Evolutionary conservation across 2,888 invertebrate species (phyloP), one percentile per base, ranked within the genome.

Genomic region (Euzophera pinguis): DNA sequence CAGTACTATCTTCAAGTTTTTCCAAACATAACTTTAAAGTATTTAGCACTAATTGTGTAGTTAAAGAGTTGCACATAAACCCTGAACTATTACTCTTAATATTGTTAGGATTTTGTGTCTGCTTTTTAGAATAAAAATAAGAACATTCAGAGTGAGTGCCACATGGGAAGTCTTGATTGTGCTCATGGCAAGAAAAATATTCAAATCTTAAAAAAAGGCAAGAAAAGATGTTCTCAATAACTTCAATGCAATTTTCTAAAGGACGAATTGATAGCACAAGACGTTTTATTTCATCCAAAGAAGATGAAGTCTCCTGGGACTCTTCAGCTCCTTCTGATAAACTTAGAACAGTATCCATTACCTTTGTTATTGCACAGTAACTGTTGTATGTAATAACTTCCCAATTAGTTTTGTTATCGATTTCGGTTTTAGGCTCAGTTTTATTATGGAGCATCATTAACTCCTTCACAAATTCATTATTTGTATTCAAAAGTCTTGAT

Each of bases 151-250:
- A 87, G 60, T 85, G 84, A 1, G 89, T 84, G 4, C 89, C 87
- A 56, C 84, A 84, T 14, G 86, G 77, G 42, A 69, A 68, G 14
- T 90, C 90, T 63, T 84, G 90, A 54, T 73, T 90, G 50, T 86
- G 88, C 60, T 91, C 88, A 59, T 91, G 81, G 54, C 91, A 91
- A 7, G 89, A 86, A 56, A 93, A 89, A 70, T 93, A 92, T 67
- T 93, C 92, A 62, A 91, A 90, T 60, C 92, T 91, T 47, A 94
- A 67, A 75, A 95, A 95, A 37, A 95, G 85, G 62, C 95, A 90
- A 0, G 93, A 91, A 74, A 95, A 95, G 59, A 95, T 91, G 74
- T 95, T 93, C 75, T 95, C 94, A 52, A 95, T 89, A 0, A 94
- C 87, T 81, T 95, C 93, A 48, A 92, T 74, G 64, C 92, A 91